Evolutionary conservation across 30 jellyfish, hydroid and myxozoan genomes (phyloP), one percentile per base, ranked within the genome.

Genomic region (Aurelia coerulea): DNA sequence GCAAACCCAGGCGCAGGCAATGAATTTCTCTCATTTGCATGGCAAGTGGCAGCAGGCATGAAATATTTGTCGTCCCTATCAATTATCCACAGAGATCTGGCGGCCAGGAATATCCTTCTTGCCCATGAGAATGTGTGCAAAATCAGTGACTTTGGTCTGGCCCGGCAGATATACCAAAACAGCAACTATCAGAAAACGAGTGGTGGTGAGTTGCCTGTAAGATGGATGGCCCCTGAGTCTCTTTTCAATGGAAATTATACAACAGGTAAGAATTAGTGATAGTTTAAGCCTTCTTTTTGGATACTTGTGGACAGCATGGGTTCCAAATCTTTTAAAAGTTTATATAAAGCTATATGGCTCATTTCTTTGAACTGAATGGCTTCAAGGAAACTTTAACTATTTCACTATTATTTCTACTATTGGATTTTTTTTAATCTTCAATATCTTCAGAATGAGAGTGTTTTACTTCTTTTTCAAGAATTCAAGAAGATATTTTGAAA

Each of bases 11-110:
- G 11, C 7, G n/a, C 84, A 29, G 89, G 67, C 51, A 79, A 60
- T 10, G 92, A 96, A 14, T 76, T 73, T 73, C 76, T 93, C 2
- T 83, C 96, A 6, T 84, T 88, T 70, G 96, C 91, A 56, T 93
- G 97, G 97, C 98, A 93, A 62, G 79, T 93, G 15, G 98, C 98
- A 14, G 54, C 97, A 12, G 98, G 98, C 68, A 93, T 93, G 98
- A 89, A 93, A 72, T 96, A 93, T 68, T 79, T 93, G 52, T 86
- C 97, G 2, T 78, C 96, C 16, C 69, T 59, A 76, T 31, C 68
- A 72, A 73, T 93, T 51, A 87, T 93, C 14, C 98, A 93, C 84
- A 58, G 96, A 63, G 97, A 93, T 65, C 80, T 93, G 51, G 97
- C 98, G 39, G 91, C 97, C 2, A 84, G 98, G 10, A 93, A 93